Evolutionary conservation across 1,140 invertebrate genomes (phyloP), one percentile per base, ranked within the genome.

Genomic region (Tetramorium alpestre): DNA sequence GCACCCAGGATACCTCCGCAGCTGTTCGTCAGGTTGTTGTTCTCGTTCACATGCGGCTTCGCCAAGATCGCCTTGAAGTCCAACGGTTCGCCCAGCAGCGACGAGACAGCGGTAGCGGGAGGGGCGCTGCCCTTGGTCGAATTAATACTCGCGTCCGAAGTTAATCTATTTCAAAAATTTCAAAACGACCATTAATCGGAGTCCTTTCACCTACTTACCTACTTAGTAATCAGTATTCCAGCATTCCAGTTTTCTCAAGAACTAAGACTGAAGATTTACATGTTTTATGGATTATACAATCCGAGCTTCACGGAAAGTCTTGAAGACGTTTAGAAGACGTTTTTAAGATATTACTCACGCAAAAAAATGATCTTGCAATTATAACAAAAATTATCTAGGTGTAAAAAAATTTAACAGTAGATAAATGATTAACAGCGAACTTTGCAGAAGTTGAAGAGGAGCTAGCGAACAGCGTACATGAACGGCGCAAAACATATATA

Each of bases 1-100:
- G 62, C 85, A 6, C 60, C 85, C 22, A 88, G 1, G 22, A 91
- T 78, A 33, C 25, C 56, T 1, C 44, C 73, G 49, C 88, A 93
- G 11, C 89, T 67, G 65, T 89, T 94, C 60, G 93, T 93, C 44
- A 95, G 28, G 28, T 95, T 95, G 72, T 95, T 95, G 82, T 95
- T 95, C 64, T 95, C 94, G 76, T 94, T 95, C 16, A 94, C 91
- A 69, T 91, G 89, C 0, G 93, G 85, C 28, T 94, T 94, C 5
- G 86, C 56, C 7, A 85, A 67, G 7, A 91, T 90, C 16, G 56
- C 87, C n/a, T 90, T 88, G 54, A 91, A 92, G 41, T 92, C 89
- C 41, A 91, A 73, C 3, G 85, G 5, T 44, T 92, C 87, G 25
- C 41, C 70, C n/a, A 78, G 25, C 2, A 87, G 28, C 0, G 82